A percentile compares a stretch with the other conserved stretches of the same genome.
Conservation (phyloP, 2,797 vertebrate species). For the Cirrhinus mrigala region DNA sequence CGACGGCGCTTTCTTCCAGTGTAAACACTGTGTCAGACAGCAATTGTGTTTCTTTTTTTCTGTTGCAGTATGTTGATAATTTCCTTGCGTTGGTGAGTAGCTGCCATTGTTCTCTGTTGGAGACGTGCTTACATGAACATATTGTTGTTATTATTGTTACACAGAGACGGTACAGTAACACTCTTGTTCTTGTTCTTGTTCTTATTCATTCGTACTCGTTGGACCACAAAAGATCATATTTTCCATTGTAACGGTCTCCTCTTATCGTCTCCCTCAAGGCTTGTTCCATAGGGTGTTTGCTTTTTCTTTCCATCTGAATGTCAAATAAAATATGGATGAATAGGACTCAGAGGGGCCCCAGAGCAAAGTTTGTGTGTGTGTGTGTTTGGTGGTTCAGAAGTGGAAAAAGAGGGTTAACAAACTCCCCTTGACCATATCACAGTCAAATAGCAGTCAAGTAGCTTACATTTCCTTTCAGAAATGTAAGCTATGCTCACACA, state of each 20-base stretch:
- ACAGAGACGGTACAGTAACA: neutral
- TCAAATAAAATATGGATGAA: constrained; percentile 43
- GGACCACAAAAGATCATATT: constrained; percentile 17
- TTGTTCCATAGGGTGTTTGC: constrained; percentile 27
- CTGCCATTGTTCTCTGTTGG: constrained; percentile 38
- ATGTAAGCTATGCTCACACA: no score
- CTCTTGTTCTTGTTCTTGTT: neutral
- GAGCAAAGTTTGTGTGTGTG: constrained; percentile 16
- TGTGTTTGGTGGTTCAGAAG: neutral
- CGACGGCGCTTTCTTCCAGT: neutral
- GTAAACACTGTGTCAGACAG: neutral
- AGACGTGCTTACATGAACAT: neutral
- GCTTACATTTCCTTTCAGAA: neutral
- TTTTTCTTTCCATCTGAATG: neutral
- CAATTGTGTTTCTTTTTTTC: neutral
- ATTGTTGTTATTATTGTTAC: neutral
- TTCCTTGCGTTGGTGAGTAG: neutral
- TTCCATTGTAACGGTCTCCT: constrained; percentile 38
- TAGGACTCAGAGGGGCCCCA: neutral
- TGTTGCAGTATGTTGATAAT: neutral
- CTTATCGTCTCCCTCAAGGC: constrained; percentile 36
- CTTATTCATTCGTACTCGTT: neutral
- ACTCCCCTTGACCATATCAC: neutral
- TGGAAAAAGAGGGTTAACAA: constrained; percentile 7
- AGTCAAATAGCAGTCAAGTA: neutral